Percentiles rank a stretch among this genome's conserved stretches.
Conservation (phyloP, 2,888 invertebrate species). For the Halocaridina rubra region DNA sequence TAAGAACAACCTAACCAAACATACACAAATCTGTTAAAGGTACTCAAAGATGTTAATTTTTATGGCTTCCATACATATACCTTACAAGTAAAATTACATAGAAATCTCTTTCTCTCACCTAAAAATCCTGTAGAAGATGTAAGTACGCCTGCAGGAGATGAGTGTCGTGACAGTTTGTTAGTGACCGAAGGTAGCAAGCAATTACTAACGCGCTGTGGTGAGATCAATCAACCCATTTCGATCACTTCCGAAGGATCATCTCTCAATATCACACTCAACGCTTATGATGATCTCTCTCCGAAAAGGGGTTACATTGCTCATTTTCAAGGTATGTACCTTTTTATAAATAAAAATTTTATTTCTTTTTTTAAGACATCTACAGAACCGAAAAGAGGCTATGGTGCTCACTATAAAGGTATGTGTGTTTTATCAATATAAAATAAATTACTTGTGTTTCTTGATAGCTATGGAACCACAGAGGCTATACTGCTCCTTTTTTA, state of each 20-base stretch:
- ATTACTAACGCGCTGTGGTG: constrained; percentile 45
- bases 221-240: constrained; percentile 28
- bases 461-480: too few relatives aligned
- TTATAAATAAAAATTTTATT: too few relatives aligned
- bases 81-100: too few relatives aligned
- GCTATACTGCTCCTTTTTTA: too few relatives aligned
- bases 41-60: too few relatives aligned
- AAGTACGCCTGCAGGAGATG: constrained; percentile 15
- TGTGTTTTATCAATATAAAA: too few relatives aligned
- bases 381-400: too few relatives aligned
- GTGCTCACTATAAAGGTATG: too few relatives aligned
- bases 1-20: neutral
- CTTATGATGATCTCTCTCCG: constrained; percentile 72
- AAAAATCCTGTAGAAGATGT: constrained; percentile 5
- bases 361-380: too few relatives aligned
- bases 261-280: constrained; percentile 68
- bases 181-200: constrained; percentile 42
- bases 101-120: neutral
- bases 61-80: too few relatives aligned
- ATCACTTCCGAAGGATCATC: constrained; percentile 62
- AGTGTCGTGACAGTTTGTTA: constrained; percentile 48
- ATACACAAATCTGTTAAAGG: too few relatives aligned
- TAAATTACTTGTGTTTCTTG: too few relatives aligned
- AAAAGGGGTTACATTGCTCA: constrained; percentile 77
- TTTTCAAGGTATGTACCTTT: constrained; percentile 76